Base-by-base conservation (phyloP, 2,113 vertebrate species). In the Callipepla squamata region DNA sequence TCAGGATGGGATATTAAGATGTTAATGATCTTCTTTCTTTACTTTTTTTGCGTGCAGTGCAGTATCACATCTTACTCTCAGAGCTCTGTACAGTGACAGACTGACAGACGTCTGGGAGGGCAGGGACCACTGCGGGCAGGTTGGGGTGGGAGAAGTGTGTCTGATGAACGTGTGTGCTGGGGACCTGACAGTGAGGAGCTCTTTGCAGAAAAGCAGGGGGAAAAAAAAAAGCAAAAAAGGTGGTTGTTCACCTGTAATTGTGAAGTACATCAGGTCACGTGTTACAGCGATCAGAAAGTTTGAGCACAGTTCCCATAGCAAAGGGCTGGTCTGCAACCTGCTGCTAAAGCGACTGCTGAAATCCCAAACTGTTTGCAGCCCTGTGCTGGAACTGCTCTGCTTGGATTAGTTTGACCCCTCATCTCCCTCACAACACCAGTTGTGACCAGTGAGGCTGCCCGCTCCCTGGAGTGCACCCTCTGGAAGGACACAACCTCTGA, bases 1-100 rank as follows among this genome's bases (percentile, higher is more conserved):
- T 97, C 94, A 97, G 92, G 92, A 86, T 78, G 89, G 95, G 92
- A 94, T 96, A 97, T 97, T 96, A 96, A 97, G 95, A 93, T 92
- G 92, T 97, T 97, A 97, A 97, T 97, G 95, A 96, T 96, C 90
- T 66, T 72, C 80, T 91, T 86, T 90, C 94, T 93, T 90, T 42
- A 83, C 51, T 80, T 88, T 92, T 92, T 45, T 88, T 87, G 62
- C 30, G 36, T 4, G 55, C n/a, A 1, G 55, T 1, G 25, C 38
- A 30, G 36, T 22, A 53, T 40, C 3, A 1, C 81, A 8, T 94
- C 92, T 89, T 92, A 78, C 66, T 34, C 77, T 84, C 4, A 0
- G 23, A 21, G 65, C 66, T 89, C 62, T 5, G 6, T 30, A 22
- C 42, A 28, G 40, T 17, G 12, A 61, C 3, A 21, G 38, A 11